Percentiles rank a stretch among this genome's conserved stretches.
phyloP scores from a whole-genome alignment of 2,797 vertebrate genomes.

The Sylvia borin region DNA sequence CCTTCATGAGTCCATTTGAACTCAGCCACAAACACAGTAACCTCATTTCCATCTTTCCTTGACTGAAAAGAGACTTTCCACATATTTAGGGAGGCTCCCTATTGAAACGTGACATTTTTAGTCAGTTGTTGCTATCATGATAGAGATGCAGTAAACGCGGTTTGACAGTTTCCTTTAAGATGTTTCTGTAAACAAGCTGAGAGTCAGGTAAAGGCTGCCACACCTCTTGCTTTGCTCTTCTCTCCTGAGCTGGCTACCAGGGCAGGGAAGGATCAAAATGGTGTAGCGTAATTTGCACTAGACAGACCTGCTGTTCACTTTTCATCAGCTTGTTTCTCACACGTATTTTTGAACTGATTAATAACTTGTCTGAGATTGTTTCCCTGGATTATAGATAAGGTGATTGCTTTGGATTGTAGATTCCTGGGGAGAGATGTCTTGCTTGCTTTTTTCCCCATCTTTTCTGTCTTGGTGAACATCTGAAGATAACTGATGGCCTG shows the following conservation, averaged over 20 bases:
- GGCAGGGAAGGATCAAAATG: not conserved
- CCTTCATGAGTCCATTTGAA: not conserved
- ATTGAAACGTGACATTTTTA: not conserved
- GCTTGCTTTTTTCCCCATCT: not conserved
- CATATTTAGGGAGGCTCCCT: not conserved
- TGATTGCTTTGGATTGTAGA: not conserved
- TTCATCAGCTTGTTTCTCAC: not conserved
- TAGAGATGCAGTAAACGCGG: not conserved
- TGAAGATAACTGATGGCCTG: not conserved
- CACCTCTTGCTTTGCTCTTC: not conserved
- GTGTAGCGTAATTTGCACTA: not conserved
- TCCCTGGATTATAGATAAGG: not conserved
- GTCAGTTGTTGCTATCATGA: not conserved
- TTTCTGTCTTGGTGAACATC: not conserved
- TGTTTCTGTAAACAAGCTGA: not conserved
- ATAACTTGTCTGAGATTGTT: not conserved
- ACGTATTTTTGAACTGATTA: not conserved
- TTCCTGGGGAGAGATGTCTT: not conserved
- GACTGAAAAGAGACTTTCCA: not conserved
- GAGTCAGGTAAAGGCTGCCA: not conserved
- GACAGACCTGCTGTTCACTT: not conserved
- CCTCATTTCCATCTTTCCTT: not conserved
- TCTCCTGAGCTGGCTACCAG: not conserved
- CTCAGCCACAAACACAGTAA: not conserved
- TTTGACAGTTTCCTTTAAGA: not conserved